These are phyloP conservation scores for Eptesicus fuscus DNA, from an alignment of 2,113 vertebrate species.

Conservation along the genomic window DNA sequence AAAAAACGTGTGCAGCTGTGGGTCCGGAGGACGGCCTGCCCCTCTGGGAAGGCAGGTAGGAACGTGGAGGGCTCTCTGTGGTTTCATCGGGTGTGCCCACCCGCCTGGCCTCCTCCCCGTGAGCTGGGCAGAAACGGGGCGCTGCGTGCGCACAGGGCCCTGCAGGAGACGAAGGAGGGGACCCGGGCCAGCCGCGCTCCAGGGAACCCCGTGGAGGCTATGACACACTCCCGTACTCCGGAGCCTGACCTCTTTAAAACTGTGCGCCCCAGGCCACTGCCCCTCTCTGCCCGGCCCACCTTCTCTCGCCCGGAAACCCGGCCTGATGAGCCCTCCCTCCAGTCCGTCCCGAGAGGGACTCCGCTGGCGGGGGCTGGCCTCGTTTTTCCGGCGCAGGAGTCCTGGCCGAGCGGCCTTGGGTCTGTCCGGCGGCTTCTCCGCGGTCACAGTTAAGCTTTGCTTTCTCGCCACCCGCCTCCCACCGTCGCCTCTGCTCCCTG, in stretches of 20 bases:
- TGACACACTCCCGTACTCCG: rapidly evolving
- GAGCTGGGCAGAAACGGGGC: no score
- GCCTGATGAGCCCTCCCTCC: not conserved
- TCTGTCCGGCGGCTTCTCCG: not conserved
- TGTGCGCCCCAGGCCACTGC: not conserved
- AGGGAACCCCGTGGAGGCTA: not conserved
- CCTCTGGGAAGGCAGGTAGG: not conserved
- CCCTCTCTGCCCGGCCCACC: not conserved
- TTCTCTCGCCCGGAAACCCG: not conserved
- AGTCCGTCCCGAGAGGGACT: not conserved
- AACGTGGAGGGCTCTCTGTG: rapidly evolving
- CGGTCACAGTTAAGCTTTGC: not conserved
- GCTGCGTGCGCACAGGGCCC: not conserved
- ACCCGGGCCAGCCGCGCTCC: rapidly evolving
- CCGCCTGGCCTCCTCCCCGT: no score
- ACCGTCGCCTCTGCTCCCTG: not conserved
- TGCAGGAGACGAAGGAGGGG: not conserved
- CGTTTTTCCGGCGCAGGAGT: not conserved
- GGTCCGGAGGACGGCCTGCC: not conserved
- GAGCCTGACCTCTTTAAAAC: slow-evolving; percentile 16
- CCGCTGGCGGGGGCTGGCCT: not conserved
- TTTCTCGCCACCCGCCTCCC: not conserved
- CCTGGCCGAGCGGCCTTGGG: not conserved
- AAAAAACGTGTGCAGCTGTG: no score
- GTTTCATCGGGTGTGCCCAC: not conserved